Base-by-base conservation (phyloP, 2,797 vertebrate species). In the Sebastes umbrosus region DNA sequence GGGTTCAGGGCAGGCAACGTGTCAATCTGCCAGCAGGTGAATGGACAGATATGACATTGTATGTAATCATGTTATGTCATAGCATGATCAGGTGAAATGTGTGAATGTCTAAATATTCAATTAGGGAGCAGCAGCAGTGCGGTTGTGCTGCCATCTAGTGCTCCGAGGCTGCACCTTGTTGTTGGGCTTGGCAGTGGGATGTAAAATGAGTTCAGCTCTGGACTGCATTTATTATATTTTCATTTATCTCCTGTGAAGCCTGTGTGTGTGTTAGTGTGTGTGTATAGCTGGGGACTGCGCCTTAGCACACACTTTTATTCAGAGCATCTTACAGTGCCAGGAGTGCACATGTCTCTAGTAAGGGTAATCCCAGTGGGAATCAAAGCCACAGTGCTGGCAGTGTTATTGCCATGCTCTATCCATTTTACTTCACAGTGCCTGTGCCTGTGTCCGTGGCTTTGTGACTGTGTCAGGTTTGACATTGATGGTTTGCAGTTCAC, bases 121-220 rank as follows among this genome's bases (percentile, higher is more conserved):
- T 85, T 64, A 67, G 39, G 43, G 13, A n/a, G 32, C 50, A 50
- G 75, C 69, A 52, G 82, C 12, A 18, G 74, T 86, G 77, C 72
- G 22, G 76, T 46, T 82, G 77, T 91, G 88, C 91, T 93, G 93
- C 93, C 94, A 94, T 90, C 94, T 95, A 90, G 92, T 92, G 93
- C 7, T 62, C 1, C 12, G 13, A 16, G 16, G 60, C 62, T 66
- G 67, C 58, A 81, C 25, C 20, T 82, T 24, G 1, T 16, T 68
- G 46, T 16, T 68, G 46, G 46, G 69, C 59, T 72, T 46, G 39
- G 10, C 69, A 72, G 25, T 36, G 4, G 29, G 29, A 83, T 62
- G 58, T 39, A 34, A 80, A 86, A 87, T 64, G 10, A 77, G 71
- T 80, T 90, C 32, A 66, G 27, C 55, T 77, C 24, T 65, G 67